Percentiles rank a stretch among this genome's conserved stretches.
Evolutionary conservation across 2,888 invertebrate species (phyloP).

Genomic region (Patella pellucida): DNA sequence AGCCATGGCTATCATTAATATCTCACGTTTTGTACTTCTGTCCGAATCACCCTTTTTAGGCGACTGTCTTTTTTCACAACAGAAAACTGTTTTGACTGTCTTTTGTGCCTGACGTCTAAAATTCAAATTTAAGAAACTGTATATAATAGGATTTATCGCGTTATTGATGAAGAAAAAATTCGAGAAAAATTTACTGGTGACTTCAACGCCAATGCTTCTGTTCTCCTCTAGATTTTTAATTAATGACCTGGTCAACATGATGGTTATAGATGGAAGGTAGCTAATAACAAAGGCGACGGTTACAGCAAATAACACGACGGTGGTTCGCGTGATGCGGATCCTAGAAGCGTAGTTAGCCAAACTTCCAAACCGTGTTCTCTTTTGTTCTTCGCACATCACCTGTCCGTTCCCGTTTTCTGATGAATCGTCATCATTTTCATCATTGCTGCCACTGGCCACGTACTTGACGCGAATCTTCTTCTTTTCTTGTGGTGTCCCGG

Average conservation of each 20-base stretch:
- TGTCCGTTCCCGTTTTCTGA: slow-evolving; percentile 16
- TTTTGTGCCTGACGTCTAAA: slow-evolving; percentile 41
- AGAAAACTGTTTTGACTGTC: slow-evolving; percentile 36
- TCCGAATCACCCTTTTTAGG: slow-evolving; percentile 42
- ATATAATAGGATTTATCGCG: slow-evolving; percentile 48
- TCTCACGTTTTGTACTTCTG: slow-evolving; percentile 42
- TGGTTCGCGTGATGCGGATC: slow-evolving; percentile 42
- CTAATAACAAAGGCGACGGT: slow-evolving; percentile 45
- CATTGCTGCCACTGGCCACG: slow-evolving; percentile 47
- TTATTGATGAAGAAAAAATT: slow-evolving; percentile 48
- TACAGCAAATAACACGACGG: slow-evolving; percentile 45
- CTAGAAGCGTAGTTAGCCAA: slow-evolving; percentile 35
- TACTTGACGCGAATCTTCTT: slow-evolving; percentile 40
- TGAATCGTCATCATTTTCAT: slow-evolving; percentile 37
- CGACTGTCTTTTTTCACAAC: slow-evolving; percentile 28
- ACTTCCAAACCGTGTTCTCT: slow-evolving; percentile 32
- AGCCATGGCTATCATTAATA: slow-evolving; percentile 6
- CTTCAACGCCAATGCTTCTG: slow-evolving; percentile 30
- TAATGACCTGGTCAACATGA: slow-evolving; percentile 36
- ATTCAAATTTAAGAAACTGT: slow-evolving; percentile 48
- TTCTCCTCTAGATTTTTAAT: slow-evolving; percentile 33
- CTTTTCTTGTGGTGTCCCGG: slow-evolving; percentile 22
- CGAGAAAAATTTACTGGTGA: slow-evolving; percentile 39
- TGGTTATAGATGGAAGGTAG: slow-evolving; percentile 40
- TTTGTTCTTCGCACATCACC: slow-evolving; percentile 16